Evolutionary conservation across 2,113 vertebrate species (phyloP).

Genomic region (Porphyrio hochstetteri): DNA sequence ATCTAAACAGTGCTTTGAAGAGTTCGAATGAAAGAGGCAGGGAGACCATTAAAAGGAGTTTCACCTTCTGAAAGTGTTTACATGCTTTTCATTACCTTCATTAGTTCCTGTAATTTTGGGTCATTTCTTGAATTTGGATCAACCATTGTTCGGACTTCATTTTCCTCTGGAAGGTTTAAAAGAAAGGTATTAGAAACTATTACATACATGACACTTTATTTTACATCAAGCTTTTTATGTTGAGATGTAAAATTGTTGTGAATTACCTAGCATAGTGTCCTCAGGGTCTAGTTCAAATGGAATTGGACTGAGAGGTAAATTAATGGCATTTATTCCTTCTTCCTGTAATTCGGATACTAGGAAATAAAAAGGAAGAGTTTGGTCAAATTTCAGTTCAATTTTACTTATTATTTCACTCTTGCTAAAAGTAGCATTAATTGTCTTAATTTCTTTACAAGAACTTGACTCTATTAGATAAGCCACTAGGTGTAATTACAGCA

Average conservation of each 20-base stretch:
- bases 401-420: background rate
- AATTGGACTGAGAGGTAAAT: conserved; percentile 95
- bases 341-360: conserved; percentile 98
- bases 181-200: conserved; percentile 50
- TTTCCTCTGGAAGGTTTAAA: conserved; percentile 82
- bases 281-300: conserved; percentile 97
- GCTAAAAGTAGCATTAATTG: conserved; percentile 43
- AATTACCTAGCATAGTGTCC: conserved; percentile 96
- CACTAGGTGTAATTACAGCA: conserved; percentile 13
- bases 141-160: conserved; percentile 90
- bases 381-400: conserved; percentile 30
- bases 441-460: conserved; percentile 27
- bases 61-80: background rate
- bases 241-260: conserved; percentile 21
- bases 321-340: conserved; percentile 98
- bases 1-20: background rate
- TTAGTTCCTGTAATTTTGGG: conserved; percentile 87
- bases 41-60: background rate
- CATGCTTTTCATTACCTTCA: conserved; percentile 79
- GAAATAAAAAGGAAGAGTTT: conserved; percentile 36
- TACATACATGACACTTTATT: background rate
- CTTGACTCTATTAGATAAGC: conserved; percentile 4
- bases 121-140: conserved; percentile 89
- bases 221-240: conserved; percentile 17
- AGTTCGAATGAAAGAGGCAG: background rate